phyloP scores from a whole-genome alignment of 37 sponge, comb jelly and placozoan genomes.

The Diacarnus erythraeanus region DNA sequence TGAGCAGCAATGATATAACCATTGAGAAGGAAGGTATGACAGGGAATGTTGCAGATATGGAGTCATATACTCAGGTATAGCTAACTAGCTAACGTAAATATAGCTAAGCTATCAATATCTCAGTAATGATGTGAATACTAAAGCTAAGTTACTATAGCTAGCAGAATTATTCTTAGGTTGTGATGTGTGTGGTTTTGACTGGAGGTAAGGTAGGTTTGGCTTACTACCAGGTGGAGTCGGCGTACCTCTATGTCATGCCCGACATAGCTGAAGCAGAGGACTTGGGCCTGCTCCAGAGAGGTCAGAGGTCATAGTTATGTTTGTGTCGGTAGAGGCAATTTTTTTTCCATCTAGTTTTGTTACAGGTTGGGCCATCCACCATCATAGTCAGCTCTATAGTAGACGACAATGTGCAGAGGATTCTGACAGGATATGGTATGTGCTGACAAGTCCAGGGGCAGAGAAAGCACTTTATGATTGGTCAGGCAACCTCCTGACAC shows the following conservation, averaged over 20 bases:
- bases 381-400: constrained; percentile 80
- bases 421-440: constrained; percentile 47
- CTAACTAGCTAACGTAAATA: too few relatives aligned
- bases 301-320: constrained; percentile 27
- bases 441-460: not conserved
- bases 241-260: constrained; percentile 49
- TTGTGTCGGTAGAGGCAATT: not conserved
- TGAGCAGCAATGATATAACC: too few relatives aligned
- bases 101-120: too few relatives aligned
- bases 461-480: too few relatives aligned
- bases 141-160: too few relatives aligned
- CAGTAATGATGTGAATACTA: too few relatives aligned
- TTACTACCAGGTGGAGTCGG: constrained; percentile 70
- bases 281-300: constrained; percentile 58
- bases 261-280: constrained; percentile 80
- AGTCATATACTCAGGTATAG: too few relatives aligned
- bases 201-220: constrained; percentile 74
- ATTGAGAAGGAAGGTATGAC: too few relatives aligned
- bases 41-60: too few relatives aligned
- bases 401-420: constrained; percentile 62
- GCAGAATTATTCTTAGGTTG: too few relatives aligned
- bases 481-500: too few relatives aligned
- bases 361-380: constrained; percentile 64
- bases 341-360: constrained; percentile 48
- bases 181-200: constrained; percentile 34